Evolutionary conservation across 2,113 vertebrate genomes (phyloP).

Genomic region (Apodemus sylvaticus): DNA sequence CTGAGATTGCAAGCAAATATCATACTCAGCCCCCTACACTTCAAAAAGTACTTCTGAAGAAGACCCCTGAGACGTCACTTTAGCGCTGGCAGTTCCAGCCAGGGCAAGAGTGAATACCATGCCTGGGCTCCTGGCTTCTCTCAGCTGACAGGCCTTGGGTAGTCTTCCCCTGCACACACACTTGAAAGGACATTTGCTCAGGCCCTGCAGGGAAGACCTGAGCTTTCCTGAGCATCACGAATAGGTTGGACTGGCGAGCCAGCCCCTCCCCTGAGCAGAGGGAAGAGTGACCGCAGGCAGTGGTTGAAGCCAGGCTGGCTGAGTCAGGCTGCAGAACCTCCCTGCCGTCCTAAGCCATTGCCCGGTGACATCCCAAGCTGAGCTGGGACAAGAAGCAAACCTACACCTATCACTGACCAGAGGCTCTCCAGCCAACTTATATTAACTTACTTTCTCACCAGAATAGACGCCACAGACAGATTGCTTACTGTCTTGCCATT

Average conservation of each 20-base stretch:
- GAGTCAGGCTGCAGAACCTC: not conserved
- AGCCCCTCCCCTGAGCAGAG: not conserved
- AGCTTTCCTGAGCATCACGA: not conserved
- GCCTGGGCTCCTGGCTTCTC: not conserved
- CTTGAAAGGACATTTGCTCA: not conserved
- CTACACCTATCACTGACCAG: not conserved
- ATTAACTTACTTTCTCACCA: not conserved
- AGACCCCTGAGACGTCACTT: not conserved
- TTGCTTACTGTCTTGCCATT: not conserved
- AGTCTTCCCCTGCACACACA: not conserved
- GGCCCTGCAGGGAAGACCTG: not conserved
- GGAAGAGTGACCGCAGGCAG: constrained; percentile 31
- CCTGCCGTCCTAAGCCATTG: constrained; percentile 1
- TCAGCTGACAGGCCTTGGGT: not conserved
- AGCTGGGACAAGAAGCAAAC: not conserved
- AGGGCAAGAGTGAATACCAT: not conserved
- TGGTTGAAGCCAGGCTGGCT: not conserved
- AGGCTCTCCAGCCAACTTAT: not conserved
- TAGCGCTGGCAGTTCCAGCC: not conserved
- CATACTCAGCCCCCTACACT: not conserved
- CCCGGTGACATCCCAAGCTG: not conserved
- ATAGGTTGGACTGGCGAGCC: not conserved
- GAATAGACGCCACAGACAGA: not conserved
- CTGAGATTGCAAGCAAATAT: not conserved
- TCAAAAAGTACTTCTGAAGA: constrained; percentile 13